These are phyloP conservation scores for Strix uralensis DNA, from an alignment of 2,113 vertebrate species.

Conservation along the genomic window DNA sequence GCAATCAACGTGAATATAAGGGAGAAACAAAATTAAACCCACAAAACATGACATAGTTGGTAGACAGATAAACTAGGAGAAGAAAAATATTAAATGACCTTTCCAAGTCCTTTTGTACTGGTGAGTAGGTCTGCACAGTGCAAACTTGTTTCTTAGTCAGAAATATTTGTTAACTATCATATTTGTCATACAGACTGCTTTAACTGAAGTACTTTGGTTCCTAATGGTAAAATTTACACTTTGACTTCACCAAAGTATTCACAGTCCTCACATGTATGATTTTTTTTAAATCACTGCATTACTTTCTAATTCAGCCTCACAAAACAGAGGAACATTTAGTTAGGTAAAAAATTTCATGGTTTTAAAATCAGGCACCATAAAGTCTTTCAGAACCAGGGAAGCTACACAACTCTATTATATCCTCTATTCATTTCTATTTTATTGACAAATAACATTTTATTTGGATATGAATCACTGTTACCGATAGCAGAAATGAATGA, in stretches of 20 bases:
- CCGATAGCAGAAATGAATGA: neutral
- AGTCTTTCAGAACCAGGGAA: neutral
- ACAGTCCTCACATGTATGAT: neutral
- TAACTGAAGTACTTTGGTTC: neutral
- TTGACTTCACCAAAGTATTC: neutral
- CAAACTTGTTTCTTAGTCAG: neutral
- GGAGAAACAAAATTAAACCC: neutral
- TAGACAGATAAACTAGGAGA: neutral
- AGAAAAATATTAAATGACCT: neutral
- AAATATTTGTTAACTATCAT: neutral
- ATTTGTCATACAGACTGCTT: neutral
- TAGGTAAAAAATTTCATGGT: fast-evolving
- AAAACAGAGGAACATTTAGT: neutral
- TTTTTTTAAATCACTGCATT: neutral
- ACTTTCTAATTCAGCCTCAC: neutral
- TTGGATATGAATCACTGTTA: neutral
- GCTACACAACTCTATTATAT: neutral
- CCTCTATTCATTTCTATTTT: neutral
- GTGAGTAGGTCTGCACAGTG: neutral
- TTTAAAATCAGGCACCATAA: neutral
- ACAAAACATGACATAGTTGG: neutral
- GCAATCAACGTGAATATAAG: neutral
- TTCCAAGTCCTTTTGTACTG: neutral
- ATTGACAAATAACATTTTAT: neutral
- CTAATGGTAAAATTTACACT: neutral